phyloP scores from a whole-genome alignment of 2,797 vertebrate genomes.

The Notolabrus celidotus region DNA sequence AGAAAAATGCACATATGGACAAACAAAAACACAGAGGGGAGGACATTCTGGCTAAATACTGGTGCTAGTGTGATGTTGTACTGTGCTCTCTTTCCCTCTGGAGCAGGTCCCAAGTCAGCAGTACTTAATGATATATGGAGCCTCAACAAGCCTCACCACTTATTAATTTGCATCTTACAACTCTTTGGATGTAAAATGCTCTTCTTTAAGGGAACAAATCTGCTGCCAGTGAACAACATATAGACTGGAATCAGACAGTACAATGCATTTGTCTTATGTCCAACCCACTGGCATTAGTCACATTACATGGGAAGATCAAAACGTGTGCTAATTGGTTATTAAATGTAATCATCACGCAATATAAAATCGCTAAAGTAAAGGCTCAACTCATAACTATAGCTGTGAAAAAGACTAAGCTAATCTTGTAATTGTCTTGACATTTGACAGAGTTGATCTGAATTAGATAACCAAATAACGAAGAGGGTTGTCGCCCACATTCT shows the following conservation, averaged over 20 bases:
- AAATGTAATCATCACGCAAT: constrained; percentile 24
- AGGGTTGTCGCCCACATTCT: not conserved
- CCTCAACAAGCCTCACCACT: constrained; percentile 65
- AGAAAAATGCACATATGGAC: constrained; percentile 15
- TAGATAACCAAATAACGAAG: not conserved
- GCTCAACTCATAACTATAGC: not conserved
- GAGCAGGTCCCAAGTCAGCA: constrained; percentile 78
- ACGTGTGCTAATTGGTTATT: not conserved
- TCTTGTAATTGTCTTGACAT: not conserved
- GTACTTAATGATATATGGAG: constrained; percentile 80
- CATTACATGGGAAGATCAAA: constrained; percentile 7
- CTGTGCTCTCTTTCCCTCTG: constrained; percentile 62
- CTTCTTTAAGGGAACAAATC: too few relatives aligned
- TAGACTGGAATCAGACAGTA: too few relatives aligned
- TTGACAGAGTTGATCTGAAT: not conserved
- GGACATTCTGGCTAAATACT: constrained; percentile 82
- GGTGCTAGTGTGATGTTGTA: constrained; percentile 72
- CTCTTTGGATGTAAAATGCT: constrained; percentile 56
- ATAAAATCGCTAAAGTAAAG: constrained; percentile 4
- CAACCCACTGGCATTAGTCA: constrained; percentile 17
- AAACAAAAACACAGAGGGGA: constrained; percentile 26
- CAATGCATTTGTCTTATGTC: too few relatives aligned
- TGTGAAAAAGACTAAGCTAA: not conserved
- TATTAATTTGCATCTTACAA: constrained; percentile 84
- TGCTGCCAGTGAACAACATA: too few relatives aligned